These are phyloP conservation scores for Hypothenemus hampei DNA, from an alignment of 1,140 invertebrate genomes.

Conservation along the genomic window DNA sequence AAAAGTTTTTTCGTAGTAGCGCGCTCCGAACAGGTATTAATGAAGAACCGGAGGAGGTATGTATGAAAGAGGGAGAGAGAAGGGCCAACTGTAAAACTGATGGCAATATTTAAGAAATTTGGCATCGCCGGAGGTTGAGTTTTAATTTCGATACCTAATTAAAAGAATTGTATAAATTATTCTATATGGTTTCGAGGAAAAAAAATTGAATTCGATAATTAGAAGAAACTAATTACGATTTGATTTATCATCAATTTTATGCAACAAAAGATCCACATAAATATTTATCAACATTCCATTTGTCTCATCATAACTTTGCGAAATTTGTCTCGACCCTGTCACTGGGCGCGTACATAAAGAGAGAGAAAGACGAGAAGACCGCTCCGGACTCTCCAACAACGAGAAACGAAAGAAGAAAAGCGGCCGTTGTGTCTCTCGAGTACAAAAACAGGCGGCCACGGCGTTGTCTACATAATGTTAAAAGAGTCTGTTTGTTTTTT, in stretches of 20 bases:
- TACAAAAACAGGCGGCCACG: conserved; percentile 11
- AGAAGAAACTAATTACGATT: conserved; percentile 12
- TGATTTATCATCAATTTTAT: conserved; percentile 1
- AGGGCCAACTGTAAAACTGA: too few species aligned
- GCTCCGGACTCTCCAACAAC: conserved; percentile 5
- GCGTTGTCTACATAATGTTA: conserved; percentile 29
- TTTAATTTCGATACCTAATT: too few species aligned
- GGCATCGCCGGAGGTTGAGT: too few species aligned
- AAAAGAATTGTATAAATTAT: too few species aligned
- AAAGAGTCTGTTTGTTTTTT: conserved; percentile 34
- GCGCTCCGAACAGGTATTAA: too few species aligned
- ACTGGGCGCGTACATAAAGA: conserved; percentile 11
- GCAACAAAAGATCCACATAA: background rate
- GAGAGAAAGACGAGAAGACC: conserved; percentile 3
- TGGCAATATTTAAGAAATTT: too few species aligned
- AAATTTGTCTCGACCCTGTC: conserved; percentile 10
- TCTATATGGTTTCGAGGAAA: too few species aligned
- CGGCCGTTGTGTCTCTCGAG: too few species aligned
- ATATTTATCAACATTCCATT: conserved; percentile 13
- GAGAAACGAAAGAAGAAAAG: conserved; percentile 29
- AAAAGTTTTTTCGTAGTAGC: too few species aligned
- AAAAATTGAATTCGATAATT: background rate
- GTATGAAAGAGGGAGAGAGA: too few species aligned
- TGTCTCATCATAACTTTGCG: conserved; percentile 12
- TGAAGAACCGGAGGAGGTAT: too few species aligned